A percentile compares a stretch with the other conserved stretches of the same genome.
Conservation (phyloP, 2,113 vertebrate genomes). For the human (Homo sapiens) region GRCh38 chr7:69960001-69960500, state of each 20-base stretch:
- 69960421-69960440: conserved; percentile 84
- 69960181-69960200: conserved; percentile 14
- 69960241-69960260: conserved; percentile 81
- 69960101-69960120: conserved; percentile 27
- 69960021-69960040: neutral
- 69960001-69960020: neutral
- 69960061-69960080: neutral
- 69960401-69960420: conserved; percentile 85
- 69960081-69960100: conserved; percentile 43
- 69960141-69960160: conserved; percentile 49
- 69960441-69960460: conserved; percentile 81
- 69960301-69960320: conserved; percentile 85
- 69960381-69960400: conserved; percentile 83
- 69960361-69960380: conserved; percentile 86
- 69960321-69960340: conserved; percentile 85
- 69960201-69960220: conserved; percentile 64
- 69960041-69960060: conserved; percentile 11
- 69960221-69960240: conserved; percentile 77
- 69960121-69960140: conserved; percentile 54
- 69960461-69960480: conserved; percentile 71
- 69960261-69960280: conserved; percentile 86
- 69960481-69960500: neutral
- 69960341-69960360: conserved; percentile 88
- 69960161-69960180: conserved; percentile 47
- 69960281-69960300: conserved; percentile 84